A percentile compares a stretch with the other conserved stretches of the same genome.
Conservation (phyloP, 2,888 invertebrate genomes). For the Ptilodon capucinus region DNA sequence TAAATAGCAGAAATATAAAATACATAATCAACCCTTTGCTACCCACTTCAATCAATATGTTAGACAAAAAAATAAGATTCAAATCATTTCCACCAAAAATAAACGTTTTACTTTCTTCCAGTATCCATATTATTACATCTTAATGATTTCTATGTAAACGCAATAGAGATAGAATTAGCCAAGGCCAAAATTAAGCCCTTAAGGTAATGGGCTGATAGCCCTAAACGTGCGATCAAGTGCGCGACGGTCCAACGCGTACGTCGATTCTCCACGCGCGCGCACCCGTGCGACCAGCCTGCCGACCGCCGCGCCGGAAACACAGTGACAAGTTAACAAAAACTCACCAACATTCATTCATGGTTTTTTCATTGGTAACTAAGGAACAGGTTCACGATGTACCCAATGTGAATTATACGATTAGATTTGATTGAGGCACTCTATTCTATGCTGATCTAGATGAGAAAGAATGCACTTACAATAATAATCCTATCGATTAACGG, state of each 20-base stretch:
- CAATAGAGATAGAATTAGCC: neutral
- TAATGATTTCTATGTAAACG: too few relatives aligned
- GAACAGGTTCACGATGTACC: slow-evolving; percentile 58
- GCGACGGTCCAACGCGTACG: slow-evolving; percentile 72
- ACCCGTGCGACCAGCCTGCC: slow-evolving; percentile 56
- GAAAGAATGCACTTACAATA: neutral
- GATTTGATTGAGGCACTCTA: neutral
- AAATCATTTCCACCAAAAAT: too few relatives aligned
- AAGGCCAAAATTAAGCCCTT: neutral
- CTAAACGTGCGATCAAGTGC: slow-evolving; percentile 37
- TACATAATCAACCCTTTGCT: too few relatives aligned
- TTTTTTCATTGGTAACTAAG: slow-evolving; percentile 51
- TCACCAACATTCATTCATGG: slow-evolving; percentile 69
- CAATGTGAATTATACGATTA: slow-evolving; percentile 3
- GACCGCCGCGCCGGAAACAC: slow-evolving; percentile 76
- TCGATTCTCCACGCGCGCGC: slow-evolving; percentile 73
- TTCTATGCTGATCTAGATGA: neutral
- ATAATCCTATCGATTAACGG: neutral
- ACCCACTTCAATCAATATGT: too few relatives aligned
- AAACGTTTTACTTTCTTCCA: too few relatives aligned
- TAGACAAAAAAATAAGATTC: too few relatives aligned
- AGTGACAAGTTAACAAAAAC: slow-evolving; percentile 80
- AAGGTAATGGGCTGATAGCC: slow-evolving; percentile 22
- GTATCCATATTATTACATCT: too few relatives aligned
- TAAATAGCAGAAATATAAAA: too few relatives aligned